Evolutionary conservation across 1,140 invertebrate species (phyloP).

Genomic region (Euwallacea fornicatus): DNA sequence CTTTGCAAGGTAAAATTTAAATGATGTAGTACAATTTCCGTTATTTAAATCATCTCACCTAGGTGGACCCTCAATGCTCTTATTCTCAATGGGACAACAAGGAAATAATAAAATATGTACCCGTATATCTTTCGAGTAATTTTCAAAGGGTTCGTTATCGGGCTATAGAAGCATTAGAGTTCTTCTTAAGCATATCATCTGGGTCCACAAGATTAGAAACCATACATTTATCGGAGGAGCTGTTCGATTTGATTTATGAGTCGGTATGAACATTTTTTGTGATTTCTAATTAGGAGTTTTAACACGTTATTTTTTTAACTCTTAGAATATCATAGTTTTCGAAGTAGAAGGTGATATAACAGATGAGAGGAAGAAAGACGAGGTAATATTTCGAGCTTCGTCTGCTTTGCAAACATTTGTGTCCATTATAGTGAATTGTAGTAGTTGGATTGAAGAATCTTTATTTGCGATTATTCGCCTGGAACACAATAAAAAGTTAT

Average conservation of each 20-base stretch:
- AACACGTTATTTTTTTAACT: neutral
- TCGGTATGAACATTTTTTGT: constrained; percentile 20
- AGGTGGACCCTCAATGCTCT: constrained; percentile 18
- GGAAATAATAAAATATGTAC: constrained; percentile 46
- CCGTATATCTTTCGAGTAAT: constrained; percentile 49
- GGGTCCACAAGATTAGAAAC: constrained; percentile 37
- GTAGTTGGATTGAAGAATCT: constrained; percentile 52
- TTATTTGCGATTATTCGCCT: constrained; percentile 53
- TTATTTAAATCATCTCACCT: neutral
- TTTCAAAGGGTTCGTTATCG: constrained; percentile 53
- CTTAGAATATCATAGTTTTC: constrained; percentile 42
- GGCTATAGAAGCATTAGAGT: constrained; percentile 50
- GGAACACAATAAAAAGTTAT: constrained; percentile 48
- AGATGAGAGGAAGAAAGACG: constrained; percentile 49
- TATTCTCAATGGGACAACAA: constrained; percentile 36
- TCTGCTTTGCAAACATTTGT: constrained; percentile 52
- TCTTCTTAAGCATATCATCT: constrained; percentile 46
- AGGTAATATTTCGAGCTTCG: constrained; percentile 50
- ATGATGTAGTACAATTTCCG: neutral
- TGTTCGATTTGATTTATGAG: constrained; percentile 41
- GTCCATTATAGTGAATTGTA: constrained; percentile 51
- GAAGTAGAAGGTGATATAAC: constrained; percentile 38
- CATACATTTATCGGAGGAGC: constrained; percentile 47
- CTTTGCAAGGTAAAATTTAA: constrained; percentile 42
- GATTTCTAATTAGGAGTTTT: neutral